Percentiles rank a stretch among this genome's conserved stretches.
Evolutionary conservation across 1,140 invertebrate species (phyloP).

Genomic region (Brachionus manjavacas): DNA sequence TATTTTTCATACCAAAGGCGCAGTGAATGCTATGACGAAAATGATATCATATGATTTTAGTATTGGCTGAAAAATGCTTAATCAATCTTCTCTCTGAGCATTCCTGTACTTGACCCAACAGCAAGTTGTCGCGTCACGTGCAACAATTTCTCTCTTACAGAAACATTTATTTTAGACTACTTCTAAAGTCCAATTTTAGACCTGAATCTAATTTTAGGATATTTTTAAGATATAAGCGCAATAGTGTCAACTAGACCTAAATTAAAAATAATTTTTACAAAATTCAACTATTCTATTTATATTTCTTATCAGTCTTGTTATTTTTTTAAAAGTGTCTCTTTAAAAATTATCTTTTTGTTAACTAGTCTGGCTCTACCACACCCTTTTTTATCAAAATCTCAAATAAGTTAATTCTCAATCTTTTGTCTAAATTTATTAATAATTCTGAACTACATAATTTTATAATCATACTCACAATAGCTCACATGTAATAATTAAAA

Average conservation of each 20-base stretch:
- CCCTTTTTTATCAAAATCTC: neutral
- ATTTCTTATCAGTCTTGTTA: neutral
- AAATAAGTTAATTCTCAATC: too few species aligned
- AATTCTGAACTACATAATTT: too few species aligned
- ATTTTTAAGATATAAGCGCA: neutral
- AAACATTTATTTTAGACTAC: neutral
- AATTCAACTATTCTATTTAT: neutral
- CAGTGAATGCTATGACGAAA: constrained; percentile 41
- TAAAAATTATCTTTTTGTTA: neutral
- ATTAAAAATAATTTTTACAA: neutral
- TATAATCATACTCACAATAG: too few species aligned
- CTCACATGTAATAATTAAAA: too few species aligned
- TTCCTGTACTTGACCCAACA: neutral
- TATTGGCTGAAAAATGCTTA: constrained; percentile 7
- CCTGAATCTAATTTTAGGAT: neutral
- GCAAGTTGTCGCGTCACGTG: neutral
- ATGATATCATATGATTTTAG: neutral
- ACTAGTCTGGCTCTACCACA: neutral
- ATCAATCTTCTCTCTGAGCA: constrained; percentile 42
- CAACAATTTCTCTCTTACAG: neutral
- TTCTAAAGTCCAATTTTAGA: neutral
- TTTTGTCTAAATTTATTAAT: too few species aligned
- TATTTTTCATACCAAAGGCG: neutral
- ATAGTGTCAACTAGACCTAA: neutral
- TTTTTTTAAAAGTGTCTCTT: neutral